A percentile compares a stretch with the other conserved stretches of the same genome.
Evolutionary conservation across 2,797 vertebrate genomes (phyloP).

Genomic region (Natrix natrix): DNA sequence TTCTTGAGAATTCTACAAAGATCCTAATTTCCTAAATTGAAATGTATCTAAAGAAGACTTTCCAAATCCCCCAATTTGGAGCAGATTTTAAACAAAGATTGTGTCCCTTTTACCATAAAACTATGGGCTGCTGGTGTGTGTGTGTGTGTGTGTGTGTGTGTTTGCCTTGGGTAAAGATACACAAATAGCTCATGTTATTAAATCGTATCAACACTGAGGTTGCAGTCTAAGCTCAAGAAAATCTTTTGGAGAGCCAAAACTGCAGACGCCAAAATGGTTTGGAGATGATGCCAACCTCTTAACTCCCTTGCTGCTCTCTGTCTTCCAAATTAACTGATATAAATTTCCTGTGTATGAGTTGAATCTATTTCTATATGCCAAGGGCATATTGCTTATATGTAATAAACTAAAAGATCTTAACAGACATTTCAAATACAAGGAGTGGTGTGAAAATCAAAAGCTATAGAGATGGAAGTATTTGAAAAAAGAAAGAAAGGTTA

Average conservation of each 20-base stretch:
- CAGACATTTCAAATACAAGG: neutral
- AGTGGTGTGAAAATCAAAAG: neutral
- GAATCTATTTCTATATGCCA: neutral
- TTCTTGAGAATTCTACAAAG: neutral
- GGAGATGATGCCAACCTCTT: neutral
- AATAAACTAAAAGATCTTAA: neutral
- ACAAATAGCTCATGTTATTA: neutral
- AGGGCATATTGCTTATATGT: neutral
- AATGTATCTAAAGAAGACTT: neutral
- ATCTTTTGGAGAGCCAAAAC: neutral
- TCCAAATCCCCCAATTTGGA: neutral
- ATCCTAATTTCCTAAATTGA: neutral
- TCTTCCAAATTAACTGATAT: neutral
- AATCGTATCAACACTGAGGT: neutral
- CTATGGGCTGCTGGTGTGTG: neutral
- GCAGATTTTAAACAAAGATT: neutral
- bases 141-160: neutral
- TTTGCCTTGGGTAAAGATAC: neutral
- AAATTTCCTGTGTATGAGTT: neutral
- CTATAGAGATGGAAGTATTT: neutral
- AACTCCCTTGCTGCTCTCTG: neutral
- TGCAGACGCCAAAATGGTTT: neutral
- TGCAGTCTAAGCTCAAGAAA: neutral
- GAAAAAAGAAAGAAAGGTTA: neutral
- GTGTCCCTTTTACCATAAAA: neutral